Conservation (phyloP, 2,888 invertebrate species). For the Aspidiotus rigidus region DNA sequence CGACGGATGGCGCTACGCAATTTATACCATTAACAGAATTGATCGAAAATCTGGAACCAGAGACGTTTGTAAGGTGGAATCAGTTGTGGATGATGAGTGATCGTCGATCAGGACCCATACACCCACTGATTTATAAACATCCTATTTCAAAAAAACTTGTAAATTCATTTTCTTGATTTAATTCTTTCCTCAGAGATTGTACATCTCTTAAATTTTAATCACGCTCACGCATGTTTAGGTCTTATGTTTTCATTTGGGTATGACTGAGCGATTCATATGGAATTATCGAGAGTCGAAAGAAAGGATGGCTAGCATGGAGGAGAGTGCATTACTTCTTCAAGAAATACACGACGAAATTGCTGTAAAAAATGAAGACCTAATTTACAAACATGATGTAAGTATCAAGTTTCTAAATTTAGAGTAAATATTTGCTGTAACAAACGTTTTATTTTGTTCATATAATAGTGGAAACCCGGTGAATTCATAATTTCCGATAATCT, state of each 20-base stretch:
- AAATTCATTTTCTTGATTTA: neutral
- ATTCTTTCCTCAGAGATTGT: neutral
- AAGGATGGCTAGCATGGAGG: constrained; percentile 37
- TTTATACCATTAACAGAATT: constrained; percentile 40
- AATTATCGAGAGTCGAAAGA: constrained; percentile 38
- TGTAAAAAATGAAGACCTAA: constrained; percentile 38
- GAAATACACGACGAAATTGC: constrained; percentile 40
- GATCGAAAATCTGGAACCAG: constrained; percentile 38
- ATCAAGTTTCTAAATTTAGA: neutral
- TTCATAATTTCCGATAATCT: constrained; percentile 41
- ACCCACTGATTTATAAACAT: constrained; percentile 41
- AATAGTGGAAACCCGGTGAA: constrained; percentile 41
- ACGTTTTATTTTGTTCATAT: neutral
- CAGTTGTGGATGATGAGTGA: constrained; percentile 41
- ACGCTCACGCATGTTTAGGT: constrained; percentile 36
- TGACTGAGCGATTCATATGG: constrained; percentile 40
- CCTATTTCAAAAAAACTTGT: constrained; percentile 39
- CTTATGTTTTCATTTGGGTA: constrained; percentile 41
- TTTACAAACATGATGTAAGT: constrained; percentile 39
- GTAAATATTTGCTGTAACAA: constrained; percentile 22
- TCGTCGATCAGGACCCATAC: constrained; percentile 39
- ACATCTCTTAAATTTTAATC: neutral
- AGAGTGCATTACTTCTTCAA: constrained; percentile 37
- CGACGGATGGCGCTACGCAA: constrained; percentile 39
- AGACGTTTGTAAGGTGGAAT: constrained; percentile 39